A percentile compares a stretch with the other conserved stretches of the same genome.
These are phyloP conservation scores for Syrmaticus mikado DNA, from an alignment of 2,113 vertebrate species.

Conservation along the genomic window DNA sequence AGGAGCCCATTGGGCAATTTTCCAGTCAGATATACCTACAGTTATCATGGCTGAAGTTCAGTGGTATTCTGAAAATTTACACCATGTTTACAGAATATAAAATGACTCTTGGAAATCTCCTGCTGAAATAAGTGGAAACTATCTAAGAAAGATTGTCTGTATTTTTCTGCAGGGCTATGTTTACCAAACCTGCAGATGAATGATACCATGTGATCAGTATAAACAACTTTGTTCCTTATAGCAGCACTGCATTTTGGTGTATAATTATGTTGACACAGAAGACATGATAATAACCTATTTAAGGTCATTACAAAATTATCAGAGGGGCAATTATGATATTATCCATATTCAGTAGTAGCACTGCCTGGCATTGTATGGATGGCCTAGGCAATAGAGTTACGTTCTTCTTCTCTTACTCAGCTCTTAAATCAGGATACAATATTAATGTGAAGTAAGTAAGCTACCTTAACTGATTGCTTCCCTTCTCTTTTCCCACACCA, in stretches of 20 bases:
- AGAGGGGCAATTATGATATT: background rate
- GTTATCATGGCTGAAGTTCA: background rate
- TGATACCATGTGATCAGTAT: background rate
- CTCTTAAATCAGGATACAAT: background rate
- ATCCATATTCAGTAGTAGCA: background rate
- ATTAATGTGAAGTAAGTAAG: background rate
- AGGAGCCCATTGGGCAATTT: slow-evolving; percentile 37
- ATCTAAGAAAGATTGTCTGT: background rate
- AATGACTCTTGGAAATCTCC: background rate
- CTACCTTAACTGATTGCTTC: background rate
- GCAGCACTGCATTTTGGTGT: background rate
- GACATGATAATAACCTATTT: background rate
- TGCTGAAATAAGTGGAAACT: background rate
- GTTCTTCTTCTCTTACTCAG: background rate
- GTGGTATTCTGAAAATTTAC: background rate
- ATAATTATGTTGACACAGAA: background rate
- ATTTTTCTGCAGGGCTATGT: background rate
- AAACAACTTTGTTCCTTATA: background rate
- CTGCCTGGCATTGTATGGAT: background rate
- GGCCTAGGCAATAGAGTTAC: too few relatives aligned
- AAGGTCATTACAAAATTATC: background rate
- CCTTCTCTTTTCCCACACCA: background rate
- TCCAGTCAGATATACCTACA: slow-evolving; percentile 26
- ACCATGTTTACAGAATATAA: background rate
- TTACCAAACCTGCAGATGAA: background rate